Base-by-base conservation (phyloP, 2,113 vertebrate genomes). In the Etheostoma cragini region DNA sequence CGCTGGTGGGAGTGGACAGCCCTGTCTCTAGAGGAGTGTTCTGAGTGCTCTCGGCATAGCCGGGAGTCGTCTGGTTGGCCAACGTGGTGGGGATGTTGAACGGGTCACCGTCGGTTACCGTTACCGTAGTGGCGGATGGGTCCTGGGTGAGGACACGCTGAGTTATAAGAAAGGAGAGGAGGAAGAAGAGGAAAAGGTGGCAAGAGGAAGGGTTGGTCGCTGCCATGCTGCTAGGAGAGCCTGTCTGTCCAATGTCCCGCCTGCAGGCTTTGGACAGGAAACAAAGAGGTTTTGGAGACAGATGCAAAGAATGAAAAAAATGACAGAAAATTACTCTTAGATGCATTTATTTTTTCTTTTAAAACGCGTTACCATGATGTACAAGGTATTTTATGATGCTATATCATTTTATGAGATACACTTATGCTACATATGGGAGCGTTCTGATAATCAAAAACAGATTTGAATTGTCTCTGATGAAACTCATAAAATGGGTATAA, bases 1-100 rank as follows among this genome's bases (percentile, higher is more conserved):
- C 94, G 5, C 93, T 93, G 58, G 89, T 91, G 14, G 94, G 93
- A 13, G 93, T 93, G 84, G 94, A 96, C 73, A 95, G 61, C 0
- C 91, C 83, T 0, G 90, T 95, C 35, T 94, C 92, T 8, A 80
- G 81, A n/a, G 92, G 91, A 38, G 86, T 81, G 79, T 88, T 79
- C 72, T 85, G 89, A 26, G 90, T 91, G 11, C 84, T 82, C 68
- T 92, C 90, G 16, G 78, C 65, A 47, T 85, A 89, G 62, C 74
- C 66, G 4, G 82, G 38, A 4, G 84, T 66, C 5, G 90, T 92
- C 89, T 87, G 89, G 83, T 93, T 93, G 68, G 61, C 42, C 12
- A 85, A 22, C 3, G 65, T 56, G 56, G 86, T 87, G n/a, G 89
- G 78, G 52, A 71, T 61, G 15, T 91, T 64, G 45, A 80, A 63